Evolutionary conservation across 2,113 vertebrate genomes (phyloP), one percentile per base, ranked within the genome.

Genomic region (Gavia stellata): DNA sequence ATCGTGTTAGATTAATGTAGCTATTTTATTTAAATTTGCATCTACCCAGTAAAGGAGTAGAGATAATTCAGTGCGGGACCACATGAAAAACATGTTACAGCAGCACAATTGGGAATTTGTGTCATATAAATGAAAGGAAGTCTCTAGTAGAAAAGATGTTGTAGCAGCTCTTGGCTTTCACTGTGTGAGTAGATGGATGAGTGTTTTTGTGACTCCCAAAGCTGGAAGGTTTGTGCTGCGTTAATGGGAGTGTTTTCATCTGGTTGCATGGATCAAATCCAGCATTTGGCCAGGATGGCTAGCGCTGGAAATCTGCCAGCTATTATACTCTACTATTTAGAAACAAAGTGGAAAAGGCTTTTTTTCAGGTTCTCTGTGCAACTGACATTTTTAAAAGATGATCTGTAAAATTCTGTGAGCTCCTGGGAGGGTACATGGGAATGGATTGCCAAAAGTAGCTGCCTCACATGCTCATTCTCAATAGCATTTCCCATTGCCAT

Each of bases 61-160:
- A 92, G 56, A 94, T 80, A 94, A 96, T 96, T 75, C 94, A 94
- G 84, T 90, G 59, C 15, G 7, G 77, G 88, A 93, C 90, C 78
- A 81, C 81, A 82, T 93, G 75, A 95, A 95, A 94, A 95, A 68
- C 79, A 65, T 63, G 58, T 90, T 90, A 81, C 44, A 67, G 92
- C 66, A 90, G 66, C 87, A 88, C 91, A 59, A 56, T 73, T 90
- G 94, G 94, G 97, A 97, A 82, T 97, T 96, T 94, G 52, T 97
- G 61, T 96, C 75, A 93, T 45, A 86, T 19, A 96, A 97, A 92
- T 96, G 94, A 96, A 96, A 88, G 73, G 75, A 87, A 81, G 34
- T 45, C 33, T 93, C 50, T 20, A 87, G 90, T 19, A 97, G 87
- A 75, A 96, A 96, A 96, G 83, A 86, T 90, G 68, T 42, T 86